A percentile compares a stretch with the other conserved stretches of the same genome.
phyloP scores from a whole-genome alignment of 2,113 vertebrate genomes.

The Chinchilla lanigera region DNA sequence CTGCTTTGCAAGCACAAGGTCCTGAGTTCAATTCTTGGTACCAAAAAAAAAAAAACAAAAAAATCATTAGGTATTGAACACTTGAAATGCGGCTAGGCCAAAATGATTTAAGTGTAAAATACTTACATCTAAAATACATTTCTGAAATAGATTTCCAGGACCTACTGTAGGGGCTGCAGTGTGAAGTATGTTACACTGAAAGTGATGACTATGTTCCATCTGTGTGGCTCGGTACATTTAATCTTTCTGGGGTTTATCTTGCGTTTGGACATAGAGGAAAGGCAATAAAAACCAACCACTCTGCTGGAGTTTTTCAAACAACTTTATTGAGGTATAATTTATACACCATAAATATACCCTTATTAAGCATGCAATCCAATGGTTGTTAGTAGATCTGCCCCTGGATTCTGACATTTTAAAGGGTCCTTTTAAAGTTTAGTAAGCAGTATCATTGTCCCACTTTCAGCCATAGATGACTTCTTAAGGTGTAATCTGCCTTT shows the following conservation, averaged over 20 bases:
- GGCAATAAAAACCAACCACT: neutral
- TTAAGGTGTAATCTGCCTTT: conserved; percentile 22
- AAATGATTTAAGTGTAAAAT: neutral
- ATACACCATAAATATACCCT: neutral
- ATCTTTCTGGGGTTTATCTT: conserved; percentile 14
- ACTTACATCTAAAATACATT: neutral
- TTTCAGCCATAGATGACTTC: neutral
- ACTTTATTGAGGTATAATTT: conserved; percentile 34
- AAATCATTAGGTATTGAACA: neutral
- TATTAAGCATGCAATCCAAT: conserved; percentile 9
- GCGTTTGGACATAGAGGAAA: neutral
- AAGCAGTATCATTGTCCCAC: conserved; percentile 6
- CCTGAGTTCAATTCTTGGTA: no score
- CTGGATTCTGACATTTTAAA: conserved; percentile 11
- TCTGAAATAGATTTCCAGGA: neutral
- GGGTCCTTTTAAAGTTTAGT: neutral
- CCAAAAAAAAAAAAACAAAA: no score
- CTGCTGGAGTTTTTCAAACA: neutral
- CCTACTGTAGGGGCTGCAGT: neutral
- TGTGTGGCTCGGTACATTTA: neutral
- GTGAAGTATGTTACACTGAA: neutral
- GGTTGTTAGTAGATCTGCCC: neutral
- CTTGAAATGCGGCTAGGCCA: neutral
- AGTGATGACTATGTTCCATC: neutral
- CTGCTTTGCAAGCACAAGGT: no score